Percentiles rank a stretch among this genome's conserved stretches.
Evolutionary conservation across 2,888 invertebrate species (phyloP).

Genomic region (Dasysyrphus tricinctus): DNA sequence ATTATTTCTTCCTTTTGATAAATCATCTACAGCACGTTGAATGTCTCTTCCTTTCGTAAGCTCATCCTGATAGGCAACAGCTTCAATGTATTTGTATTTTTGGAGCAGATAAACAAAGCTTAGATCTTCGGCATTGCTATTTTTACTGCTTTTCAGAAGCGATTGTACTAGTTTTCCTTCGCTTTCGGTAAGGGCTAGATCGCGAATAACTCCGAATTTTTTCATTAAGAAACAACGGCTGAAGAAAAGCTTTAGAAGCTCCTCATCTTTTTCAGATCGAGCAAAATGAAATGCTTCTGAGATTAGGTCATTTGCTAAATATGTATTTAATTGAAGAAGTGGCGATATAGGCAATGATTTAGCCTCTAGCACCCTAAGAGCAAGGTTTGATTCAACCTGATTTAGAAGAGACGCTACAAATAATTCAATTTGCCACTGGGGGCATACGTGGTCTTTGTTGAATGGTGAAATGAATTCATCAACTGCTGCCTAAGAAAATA

Average conservation of each 20-base stretch:
- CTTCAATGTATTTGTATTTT: slow-evolving; percentile 82
- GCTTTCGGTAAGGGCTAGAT: slow-evolving; percentile 79
- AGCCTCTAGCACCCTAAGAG: slow-evolving; percentile 79
- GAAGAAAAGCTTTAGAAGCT: slow-evolving; percentile 80
- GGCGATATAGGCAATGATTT: slow-evolving; percentile 79
- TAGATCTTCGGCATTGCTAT: slow-evolving; percentile 79
- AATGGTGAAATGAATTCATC: slow-evolving; percentile 81
- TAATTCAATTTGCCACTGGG: slow-evolving; percentile 81
- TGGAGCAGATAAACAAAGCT: slow-evolving; percentile 82
- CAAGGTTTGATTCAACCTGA: slow-evolving; percentile 78
- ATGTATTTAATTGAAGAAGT: slow-evolving; percentile 79
- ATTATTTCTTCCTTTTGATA: slow-evolving; percentile 77
- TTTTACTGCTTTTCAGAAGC: slow-evolving; percentile 79
- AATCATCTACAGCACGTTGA: slow-evolving; percentile 74
- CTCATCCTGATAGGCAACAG: slow-evolving; percentile 80
- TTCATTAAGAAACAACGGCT: slow-evolving; percentile 78
- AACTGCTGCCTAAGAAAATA: slow-evolving; percentile 77
- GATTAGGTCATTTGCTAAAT: slow-evolving; percentile 81
- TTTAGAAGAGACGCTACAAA: slow-evolving; percentile 79
- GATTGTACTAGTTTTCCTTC: slow-evolving; percentile 81
- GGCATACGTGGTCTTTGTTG: slow-evolving; percentile 77
- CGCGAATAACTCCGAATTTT: slow-evolving; percentile 80
- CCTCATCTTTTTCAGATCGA: slow-evolving; percentile 79
- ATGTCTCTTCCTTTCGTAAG: slow-evolving; percentile 76
- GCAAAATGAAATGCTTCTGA: slow-evolving; percentile 82